Percentiles rank a stretch among this genome's conserved stretches.
phyloP scores from a whole-genome alignment of 2,888 invertebrate species.

The Phortica magna region DNA sequence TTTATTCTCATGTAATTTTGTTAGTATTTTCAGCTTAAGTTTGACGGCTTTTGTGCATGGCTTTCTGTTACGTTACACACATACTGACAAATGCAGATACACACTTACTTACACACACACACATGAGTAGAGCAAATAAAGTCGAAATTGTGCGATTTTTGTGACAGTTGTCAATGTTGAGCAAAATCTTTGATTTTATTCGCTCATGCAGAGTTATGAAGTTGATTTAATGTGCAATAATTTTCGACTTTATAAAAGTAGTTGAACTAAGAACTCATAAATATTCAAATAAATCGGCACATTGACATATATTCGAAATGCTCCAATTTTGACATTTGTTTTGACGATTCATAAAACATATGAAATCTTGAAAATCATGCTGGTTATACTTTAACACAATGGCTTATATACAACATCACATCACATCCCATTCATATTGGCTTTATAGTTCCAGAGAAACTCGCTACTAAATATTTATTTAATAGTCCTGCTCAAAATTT shows the following conservation, averaged over 20 bases:
- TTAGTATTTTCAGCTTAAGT: constrained; percentile 59
- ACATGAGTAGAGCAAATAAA: constrained; percentile 1
- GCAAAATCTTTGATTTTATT: background rate
- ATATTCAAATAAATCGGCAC: background rate
- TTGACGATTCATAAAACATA: no score
- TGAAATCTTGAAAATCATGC: no score
- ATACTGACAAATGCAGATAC: background rate
- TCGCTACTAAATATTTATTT: no score
- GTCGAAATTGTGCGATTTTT: constrained; percentile 5
- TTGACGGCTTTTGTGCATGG: constrained; percentile 24
- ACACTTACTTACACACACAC: background rate
- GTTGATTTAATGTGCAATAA: background rate
- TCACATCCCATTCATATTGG: no score
- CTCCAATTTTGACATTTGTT: no score
- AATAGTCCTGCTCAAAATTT: no score
- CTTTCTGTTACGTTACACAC: background rate
- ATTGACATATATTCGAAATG: background rate
- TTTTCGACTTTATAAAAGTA: background rate
- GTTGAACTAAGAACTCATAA: background rate
- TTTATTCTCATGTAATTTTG: constrained; percentile 53
- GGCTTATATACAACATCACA: no score
- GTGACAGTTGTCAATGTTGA: constrained; percentile 20
- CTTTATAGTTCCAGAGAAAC: no score
- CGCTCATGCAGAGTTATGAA: background rate
- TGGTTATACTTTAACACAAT: no score